Evolutionary conservation across 2,888 invertebrate genomes (phyloP).

Genomic region (Griposia aprilina): DNA sequence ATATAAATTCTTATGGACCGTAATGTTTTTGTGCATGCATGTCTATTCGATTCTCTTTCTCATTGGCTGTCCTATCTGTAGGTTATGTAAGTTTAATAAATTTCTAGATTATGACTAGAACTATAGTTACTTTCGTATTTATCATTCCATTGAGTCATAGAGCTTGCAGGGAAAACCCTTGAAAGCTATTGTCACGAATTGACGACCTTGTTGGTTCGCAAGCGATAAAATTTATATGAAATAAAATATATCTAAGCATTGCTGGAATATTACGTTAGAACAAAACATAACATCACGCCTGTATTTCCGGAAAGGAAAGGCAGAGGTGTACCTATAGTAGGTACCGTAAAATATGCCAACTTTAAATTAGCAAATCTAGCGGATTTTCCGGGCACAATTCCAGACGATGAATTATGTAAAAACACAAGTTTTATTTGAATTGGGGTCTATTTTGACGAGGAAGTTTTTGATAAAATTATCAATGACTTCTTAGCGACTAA

Average conservation of each 20-base stretch:
- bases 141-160: conserved; percentile 16
- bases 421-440: background rate
- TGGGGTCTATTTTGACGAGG: background rate
- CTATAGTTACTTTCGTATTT: background rate
- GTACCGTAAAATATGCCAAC: too few relatives aligned
- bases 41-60: conserved; percentile 43
- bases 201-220: background rate
- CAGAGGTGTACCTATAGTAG: background rate
- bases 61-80: conserved; percentile 5
- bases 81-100: conserved; percentile 25
- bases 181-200: background rate
- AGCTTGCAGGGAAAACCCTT: conserved; percentile 15
- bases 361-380: too few relatives aligned
- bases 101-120: background rate
- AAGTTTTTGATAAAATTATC: background rate
- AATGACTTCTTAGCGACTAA: background rate
- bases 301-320: too few relatives aligned
- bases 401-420: background rate
- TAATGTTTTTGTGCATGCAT: conserved; percentile 55
- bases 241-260: background rate
- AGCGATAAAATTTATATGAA: background rate
- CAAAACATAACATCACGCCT: background rate
- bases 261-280: background rate
- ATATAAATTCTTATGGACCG: conserved; percentile 52
- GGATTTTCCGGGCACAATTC: background rate